phyloP scores from a whole-genome alignment of 1,140 invertebrate species.

The Cyclargus thomasi region DNA sequence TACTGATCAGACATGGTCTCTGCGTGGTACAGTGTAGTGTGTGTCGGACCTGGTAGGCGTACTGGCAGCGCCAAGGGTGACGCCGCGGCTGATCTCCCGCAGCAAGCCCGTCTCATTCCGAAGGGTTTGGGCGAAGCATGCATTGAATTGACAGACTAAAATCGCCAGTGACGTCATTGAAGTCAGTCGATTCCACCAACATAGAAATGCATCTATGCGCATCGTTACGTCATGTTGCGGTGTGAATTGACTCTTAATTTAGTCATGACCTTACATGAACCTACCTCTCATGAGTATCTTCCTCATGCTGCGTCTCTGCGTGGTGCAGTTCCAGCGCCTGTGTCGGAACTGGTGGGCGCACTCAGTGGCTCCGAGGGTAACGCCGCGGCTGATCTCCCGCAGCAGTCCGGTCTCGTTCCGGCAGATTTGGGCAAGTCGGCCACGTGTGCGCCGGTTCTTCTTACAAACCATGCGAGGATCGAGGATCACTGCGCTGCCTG shows the following conservation, averaged over 20 bases:
- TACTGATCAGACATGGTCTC: slow-evolving; percentile 86
- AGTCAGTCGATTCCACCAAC: too few relatives aligned
- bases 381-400: slow-evolving; percentile 85
- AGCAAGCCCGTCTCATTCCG: slow-evolving; percentile 83
- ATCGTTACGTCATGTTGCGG: too few relatives aligned
- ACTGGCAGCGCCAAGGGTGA: slow-evolving; percentile 86
- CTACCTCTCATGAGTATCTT: slow-evolving; percentile 87
- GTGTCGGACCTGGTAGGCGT: slow-evolving; percentile 88
- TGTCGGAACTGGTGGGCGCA: slow-evolving; percentile 90
- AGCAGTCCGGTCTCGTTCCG: slow-evolving; percentile 83
- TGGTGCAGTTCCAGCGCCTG: slow-evolving; percentile 90
- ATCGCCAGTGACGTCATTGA: too few relatives aligned
- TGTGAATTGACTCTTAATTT: too few relatives aligned
- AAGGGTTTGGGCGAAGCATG: slow-evolving; percentile 86
- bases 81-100: slow-evolving; percentile 85
- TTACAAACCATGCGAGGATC: slow-evolving; percentile 92
- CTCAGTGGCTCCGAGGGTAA: slow-evolving; percentile 85
- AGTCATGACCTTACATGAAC: too few relatives aligned
- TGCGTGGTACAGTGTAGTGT: slow-evolving; percentile 89
- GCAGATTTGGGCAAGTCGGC: slow-evolving; percentile 86
- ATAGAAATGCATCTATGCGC: too few relatives aligned
- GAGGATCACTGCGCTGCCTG: slow-evolving; percentile 88
- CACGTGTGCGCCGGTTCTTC: slow-evolving; percentile 80
- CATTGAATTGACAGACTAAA: too few relatives aligned
- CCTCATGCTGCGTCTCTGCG: slow-evolving; percentile 83